phyloP scores from a whole-genome alignment of 1,140 invertebrate species.

The Lysiphlebus fabarum region DNA sequence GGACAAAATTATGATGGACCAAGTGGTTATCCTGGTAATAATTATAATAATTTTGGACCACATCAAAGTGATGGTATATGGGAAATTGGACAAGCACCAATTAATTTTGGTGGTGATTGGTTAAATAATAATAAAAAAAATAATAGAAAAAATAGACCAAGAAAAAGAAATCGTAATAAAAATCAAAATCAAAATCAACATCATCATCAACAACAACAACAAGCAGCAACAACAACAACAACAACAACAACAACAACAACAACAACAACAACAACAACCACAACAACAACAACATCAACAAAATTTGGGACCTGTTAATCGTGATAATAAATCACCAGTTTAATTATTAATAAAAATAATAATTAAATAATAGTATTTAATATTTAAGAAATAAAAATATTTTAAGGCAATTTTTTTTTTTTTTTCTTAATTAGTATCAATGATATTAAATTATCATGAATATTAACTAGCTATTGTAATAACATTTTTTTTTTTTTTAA shows the following conservation, averaged over 20 bases:
- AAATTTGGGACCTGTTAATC: slow-evolving; percentile 21
- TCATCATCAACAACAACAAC: no score
- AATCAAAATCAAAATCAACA: no score
- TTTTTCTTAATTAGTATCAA: no score
- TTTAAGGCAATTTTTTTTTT: no score
- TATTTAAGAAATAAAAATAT: no score
- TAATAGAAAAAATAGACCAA: no score
- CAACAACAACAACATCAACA: slow-evolving; percentile 15
- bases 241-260: slow-evolving; percentile 34
- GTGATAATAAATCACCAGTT: slow-evolving; percentile 21
- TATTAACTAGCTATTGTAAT: no score
- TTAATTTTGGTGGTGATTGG: slow-evolving; percentile 31
- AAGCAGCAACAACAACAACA: no score
- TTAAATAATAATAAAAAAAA: slow-evolving; percentile 29
- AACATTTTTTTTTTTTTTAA: no score
- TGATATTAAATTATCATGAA: no score
- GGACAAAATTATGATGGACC: slow-evolving; percentile 37
- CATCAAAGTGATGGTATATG: slow-evolving; percentile 40
- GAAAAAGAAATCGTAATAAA: no score
- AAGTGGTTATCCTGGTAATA: slow-evolving; percentile 32
- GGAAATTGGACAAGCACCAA: slow-evolving; percentile 34
- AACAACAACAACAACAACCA: slow-evolving; percentile 18
- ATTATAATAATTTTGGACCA: slow-evolving; percentile 40
- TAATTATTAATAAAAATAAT: slow-evolving; percentile 13
- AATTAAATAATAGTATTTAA: neutral